phyloP scores from a whole-genome alignment of 2,113 vertebrate genomes.

The Archocentrus centrarchus region DNA sequence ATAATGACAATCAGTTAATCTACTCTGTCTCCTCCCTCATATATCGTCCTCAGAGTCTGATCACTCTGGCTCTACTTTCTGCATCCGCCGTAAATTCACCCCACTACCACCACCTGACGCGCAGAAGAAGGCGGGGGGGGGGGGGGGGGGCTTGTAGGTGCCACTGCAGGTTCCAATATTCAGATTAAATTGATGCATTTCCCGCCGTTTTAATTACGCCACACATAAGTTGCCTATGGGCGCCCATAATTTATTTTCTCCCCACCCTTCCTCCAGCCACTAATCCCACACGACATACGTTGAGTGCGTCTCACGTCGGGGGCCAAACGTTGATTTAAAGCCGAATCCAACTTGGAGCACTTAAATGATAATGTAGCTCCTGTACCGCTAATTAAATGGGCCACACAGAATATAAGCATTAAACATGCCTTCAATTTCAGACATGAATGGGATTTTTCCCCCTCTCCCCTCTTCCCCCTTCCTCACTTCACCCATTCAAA shows the following conservation, averaged over 20 bases:
- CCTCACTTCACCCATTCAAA: constrained; percentile 32
- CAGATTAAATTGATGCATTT: constrained; percentile 71
- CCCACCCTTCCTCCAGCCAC: constrained; percentile 48
- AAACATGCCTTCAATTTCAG: constrained; percentile 60
- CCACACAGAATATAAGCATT: constrained; percentile 61
- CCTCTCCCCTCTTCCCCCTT: background rate
- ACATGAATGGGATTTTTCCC: constrained; percentile 43
- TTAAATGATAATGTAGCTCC: constrained; percentile 69
- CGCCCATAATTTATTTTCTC: constrained; percentile 63
- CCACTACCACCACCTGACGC: constrained; percentile 15
- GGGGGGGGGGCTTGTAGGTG: background rate
- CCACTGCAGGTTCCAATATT: constrained; percentile 48
- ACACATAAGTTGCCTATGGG: constrained; percentile 69
- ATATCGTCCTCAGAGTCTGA: background rate
- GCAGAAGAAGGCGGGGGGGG: constrained; percentile 11
- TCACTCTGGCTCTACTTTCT: background rate
- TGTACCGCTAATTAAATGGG: constrained; percentile 73
- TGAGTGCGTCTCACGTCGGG: constrained; percentile 52
- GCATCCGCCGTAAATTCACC: background rate
- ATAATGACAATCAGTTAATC: constrained; percentile 7
- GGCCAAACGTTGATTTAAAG: constrained; percentile 74
- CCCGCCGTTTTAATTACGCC: constrained; percentile 75
- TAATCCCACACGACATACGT: constrained; percentile 71
- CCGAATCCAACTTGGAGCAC: constrained; percentile 65
- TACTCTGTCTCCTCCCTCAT: background rate